Conservation (phyloP, 2,888 invertebrate species). For the Scaptomyza polygonia region DNA sequence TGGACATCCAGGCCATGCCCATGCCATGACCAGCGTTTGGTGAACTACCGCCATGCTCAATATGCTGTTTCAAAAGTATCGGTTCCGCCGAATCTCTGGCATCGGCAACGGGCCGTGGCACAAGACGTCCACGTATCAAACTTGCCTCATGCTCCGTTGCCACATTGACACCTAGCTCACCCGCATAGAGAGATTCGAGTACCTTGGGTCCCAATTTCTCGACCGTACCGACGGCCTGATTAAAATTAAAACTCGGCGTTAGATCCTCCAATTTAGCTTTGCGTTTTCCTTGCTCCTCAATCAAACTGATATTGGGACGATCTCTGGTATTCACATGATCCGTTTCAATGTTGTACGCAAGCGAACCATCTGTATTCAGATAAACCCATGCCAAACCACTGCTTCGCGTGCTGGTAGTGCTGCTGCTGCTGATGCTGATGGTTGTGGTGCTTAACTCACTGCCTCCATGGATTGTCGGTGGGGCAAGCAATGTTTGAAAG, state of each 20-base stretch:
- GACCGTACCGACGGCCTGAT: constrained; percentile 90
- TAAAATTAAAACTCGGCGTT: constrained; percentile 86
- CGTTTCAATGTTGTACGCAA: constrained; percentile 91
- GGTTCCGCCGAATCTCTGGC: constrained; percentile 89
- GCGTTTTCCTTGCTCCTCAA: constrained; percentile 89
- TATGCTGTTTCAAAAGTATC: constrained; percentile 87
- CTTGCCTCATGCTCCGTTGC: constrained; percentile 86
- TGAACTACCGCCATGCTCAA: constrained; percentile 35
- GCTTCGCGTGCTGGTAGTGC: constrained; percentile 83
- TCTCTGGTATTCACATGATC: constrained; percentile 87
- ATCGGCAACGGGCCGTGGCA: constrained; percentile 89
- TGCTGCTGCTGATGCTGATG: not conserved
- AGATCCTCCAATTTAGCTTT: constrained; percentile 91
- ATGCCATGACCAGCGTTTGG: constrained; percentile 81
- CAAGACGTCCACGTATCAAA: constrained; percentile 89
- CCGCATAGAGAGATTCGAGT: constrained; percentile 92
- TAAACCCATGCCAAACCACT: constrained; percentile 92
- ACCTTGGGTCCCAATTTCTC: constrained; percentile 92
- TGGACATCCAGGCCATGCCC: constrained; percentile 92
- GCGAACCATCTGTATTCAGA: constrained; percentile 90
- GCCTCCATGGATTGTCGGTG: constrained; percentile 84
- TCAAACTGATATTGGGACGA: constrained; percentile 88
- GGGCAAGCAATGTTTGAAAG: constrained; percentile 89
- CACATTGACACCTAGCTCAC: constrained; percentile 91
- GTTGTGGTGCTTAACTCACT: constrained; percentile 77